Base-by-base conservation (phyloP, 2,888 invertebrate species). In the Bibio marci region DNA sequence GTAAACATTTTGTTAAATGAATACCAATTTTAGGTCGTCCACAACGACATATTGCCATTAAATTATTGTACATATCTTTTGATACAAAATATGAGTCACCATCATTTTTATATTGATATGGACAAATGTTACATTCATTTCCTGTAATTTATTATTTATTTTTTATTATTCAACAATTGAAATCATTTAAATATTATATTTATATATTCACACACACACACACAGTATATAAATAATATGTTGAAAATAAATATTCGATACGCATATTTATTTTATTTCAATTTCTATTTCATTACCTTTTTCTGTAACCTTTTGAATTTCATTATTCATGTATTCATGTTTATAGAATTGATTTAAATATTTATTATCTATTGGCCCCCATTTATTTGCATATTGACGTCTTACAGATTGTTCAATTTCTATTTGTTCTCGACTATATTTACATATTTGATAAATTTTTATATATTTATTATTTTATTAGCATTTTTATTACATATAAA, bases 371-470 rank as follows among this genome's bases (percentile, higher is more conserved):
- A 58, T 40, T 39, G 49, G 46, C 1, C 47, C 47, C 58, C 57
- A 59, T 38, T 52, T 52, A 15, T 47, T 44, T 4, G 51, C 47
- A 49, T 52, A 60, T 44, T 50, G 22, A 18, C 35, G 49, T 8
- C 60, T 54, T 1, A 57, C 50, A 30, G 48, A 50, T 38, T 52
- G 49, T 42, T 60, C 59, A 46, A 47, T 51, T 35, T 50, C 49
- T 22, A 56, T 53, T 48, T 55, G 51, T 18, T 60, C 60, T 42
- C 55, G 57, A 12, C 59, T 90, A 22, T n/a, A n/a, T n/a, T n/a
- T n/a, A n/a, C n/a, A n/a, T n/a, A n/a, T n/a, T n/a, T n/a, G n/a
- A n/a, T n/a, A n/a, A n/a, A n/a, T n/a, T n/a, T n/a, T n/a, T n/a
- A n/a, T n/a, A n/a, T n/a, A n/a, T n/a, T n/a, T n/a, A n/a, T n/a